phyloP scores from a whole-genome alignment of 2,888 invertebrate species.

The Deilephila elpenor region DNA sequence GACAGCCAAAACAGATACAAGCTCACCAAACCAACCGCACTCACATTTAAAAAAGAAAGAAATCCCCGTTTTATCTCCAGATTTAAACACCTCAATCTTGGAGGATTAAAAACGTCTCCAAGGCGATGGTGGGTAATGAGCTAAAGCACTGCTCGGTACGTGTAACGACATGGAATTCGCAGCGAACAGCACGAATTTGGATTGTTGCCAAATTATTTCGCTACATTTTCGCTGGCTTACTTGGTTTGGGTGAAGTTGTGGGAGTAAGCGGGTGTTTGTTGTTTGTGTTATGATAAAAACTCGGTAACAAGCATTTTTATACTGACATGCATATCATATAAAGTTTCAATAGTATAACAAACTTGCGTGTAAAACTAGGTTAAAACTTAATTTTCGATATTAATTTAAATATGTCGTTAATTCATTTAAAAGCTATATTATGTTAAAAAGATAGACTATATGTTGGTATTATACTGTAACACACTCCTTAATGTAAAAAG shows the following conservation, averaged over 20 bases:
- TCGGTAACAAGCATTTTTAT: too few species aligned
- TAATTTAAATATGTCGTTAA: too few species aligned
- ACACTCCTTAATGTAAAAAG: too few species aligned
- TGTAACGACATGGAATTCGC: constrained; percentile 52
- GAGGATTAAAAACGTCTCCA: constrained; percentile 11
- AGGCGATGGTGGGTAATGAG: constrained; percentile 14
- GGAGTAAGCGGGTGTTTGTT: neutral
- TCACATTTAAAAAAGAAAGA: neutral
- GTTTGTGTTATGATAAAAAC: neutral
- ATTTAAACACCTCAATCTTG: neutral
- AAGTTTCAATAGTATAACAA: too few species aligned
- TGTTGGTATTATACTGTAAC: too few species aligned
- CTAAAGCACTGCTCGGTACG: constrained; percentile 16
- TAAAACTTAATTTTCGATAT: too few species aligned
- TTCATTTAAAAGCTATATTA: too few species aligned
- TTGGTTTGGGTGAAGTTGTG: constrained; percentile 29
- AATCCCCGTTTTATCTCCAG: neutral
- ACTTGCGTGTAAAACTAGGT: too few species aligned
- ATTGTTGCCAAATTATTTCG: constrained; percentile 61
- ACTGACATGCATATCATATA: too few species aligned
- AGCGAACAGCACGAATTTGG: constrained; percentile 56
- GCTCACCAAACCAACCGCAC: neutral
- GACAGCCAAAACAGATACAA: neutral
- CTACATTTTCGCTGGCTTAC: constrained; percentile 43
- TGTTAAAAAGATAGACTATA: too few species aligned